Percentiles rank a stretch among this genome's conserved stretches.
phyloP scores from a whole-genome alignment of 35 echinoderm and acorn worm genomes.

The Heliocidaris erythrogramma region DNA sequence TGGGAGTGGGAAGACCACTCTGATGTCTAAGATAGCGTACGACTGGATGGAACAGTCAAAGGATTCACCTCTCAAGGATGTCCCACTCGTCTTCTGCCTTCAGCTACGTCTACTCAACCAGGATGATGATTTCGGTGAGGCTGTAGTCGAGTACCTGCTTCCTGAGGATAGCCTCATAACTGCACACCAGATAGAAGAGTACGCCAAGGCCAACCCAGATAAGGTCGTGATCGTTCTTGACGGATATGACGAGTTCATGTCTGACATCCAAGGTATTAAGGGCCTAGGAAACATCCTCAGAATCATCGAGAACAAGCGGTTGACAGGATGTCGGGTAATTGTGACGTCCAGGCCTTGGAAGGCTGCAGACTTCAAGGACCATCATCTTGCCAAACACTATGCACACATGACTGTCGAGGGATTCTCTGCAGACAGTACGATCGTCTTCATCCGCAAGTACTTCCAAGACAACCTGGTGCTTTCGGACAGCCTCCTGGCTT shows the following conservation, averaged over 20 bases:
- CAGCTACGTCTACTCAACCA: conserved; percentile 49
- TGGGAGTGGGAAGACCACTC: conserved; percentile 61
- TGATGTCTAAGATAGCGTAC: conserved; percentile 56
- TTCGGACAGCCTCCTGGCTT: conserved; percentile 9
- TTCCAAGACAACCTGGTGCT: conserved; percentile 4
- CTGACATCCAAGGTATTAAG: conserved; percentile 44
- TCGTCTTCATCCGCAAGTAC: conserved; percentile 19
- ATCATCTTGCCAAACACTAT: conserved; percentile 39
- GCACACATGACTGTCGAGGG: conserved; percentile 51
- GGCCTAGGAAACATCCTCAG: conserved; percentile 49
- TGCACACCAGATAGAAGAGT: conserved; percentile 28
- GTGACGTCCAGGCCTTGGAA: conserved; percentile 51
- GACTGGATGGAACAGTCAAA: conserved; percentile 47
- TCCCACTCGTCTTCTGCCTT: conserved; percentile 38
- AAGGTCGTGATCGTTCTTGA: conserved; percentile 56
- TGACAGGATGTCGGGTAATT: conserved; percentile 51
- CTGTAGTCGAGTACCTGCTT: conserved; percentile 53
- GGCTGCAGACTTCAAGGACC: conserved; percentile 43
- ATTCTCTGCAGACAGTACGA: conserved; percentile 34
- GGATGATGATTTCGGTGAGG: conserved; percentile 47
- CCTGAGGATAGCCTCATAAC: conserved; percentile 49
- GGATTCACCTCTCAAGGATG: conserved; percentile 40
- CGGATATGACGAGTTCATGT: conserved; percentile 65
- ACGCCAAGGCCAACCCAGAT: conserved; percentile 44
- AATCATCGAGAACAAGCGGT: conserved; percentile 48